Conservation (phyloP, 2,888 invertebrate species). For the Lobophora halterata region DNA sequence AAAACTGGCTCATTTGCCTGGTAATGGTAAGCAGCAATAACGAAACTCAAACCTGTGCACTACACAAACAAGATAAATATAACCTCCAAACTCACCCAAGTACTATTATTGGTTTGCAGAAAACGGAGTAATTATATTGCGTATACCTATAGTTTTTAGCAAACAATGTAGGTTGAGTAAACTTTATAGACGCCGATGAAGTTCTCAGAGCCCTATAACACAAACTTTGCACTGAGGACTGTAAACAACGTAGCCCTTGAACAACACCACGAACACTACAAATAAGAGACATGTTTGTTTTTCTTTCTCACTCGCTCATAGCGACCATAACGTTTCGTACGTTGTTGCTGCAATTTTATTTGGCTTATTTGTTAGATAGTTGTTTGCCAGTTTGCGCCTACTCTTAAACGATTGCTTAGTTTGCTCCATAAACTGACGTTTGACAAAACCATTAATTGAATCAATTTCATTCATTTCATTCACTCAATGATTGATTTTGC, state of each 20-base stretch:
- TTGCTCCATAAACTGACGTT: background rate
- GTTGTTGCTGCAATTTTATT: background rate
- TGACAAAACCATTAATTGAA: background rate
- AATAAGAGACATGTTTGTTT: too few relatives aligned
- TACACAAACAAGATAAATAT: too few relatives aligned
- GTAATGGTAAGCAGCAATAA: too few relatives aligned
- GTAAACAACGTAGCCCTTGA: slow-evolving; percentile 46
- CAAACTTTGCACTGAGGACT: slow-evolving; percentile 40
- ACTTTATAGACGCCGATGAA: slow-evolving; percentile 23
- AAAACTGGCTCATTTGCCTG: too few relatives aligned
- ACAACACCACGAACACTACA: too few relatives aligned
- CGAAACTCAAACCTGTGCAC: too few relatives aligned
- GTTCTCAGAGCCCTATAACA: slow-evolving; percentile 33
- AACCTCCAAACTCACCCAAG: slow-evolving; percentile 7
- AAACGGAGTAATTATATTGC: background rate
- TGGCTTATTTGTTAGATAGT: too few relatives aligned
- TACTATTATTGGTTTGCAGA: background rate
- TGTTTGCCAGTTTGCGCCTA: too few relatives aligned
- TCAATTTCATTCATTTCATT: slow-evolving; percentile 1
- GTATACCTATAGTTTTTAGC: background rate
- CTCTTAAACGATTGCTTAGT: too few relatives aligned
- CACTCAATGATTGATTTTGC: slow-evolving; percentile 2
- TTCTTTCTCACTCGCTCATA: too few relatives aligned
- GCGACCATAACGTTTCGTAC: too few relatives aligned
- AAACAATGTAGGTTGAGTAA: slow-evolving; percentile 4